Evolutionary conservation across 2,797 vertebrate genomes (phyloP), one percentile per base, ranked within the genome.

Genomic region (Scarus forsteni): DNA sequence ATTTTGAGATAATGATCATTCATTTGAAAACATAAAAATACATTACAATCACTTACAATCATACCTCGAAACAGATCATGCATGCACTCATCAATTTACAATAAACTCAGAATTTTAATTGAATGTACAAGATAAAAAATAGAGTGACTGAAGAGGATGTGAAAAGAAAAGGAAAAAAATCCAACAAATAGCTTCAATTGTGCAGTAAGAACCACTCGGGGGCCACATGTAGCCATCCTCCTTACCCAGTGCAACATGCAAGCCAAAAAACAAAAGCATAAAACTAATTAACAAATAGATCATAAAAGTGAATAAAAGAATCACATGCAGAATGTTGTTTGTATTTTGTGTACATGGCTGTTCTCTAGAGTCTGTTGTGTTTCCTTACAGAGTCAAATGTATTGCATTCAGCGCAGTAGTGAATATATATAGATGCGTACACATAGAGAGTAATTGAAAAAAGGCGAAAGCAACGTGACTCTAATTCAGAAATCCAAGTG

Each of bases 401-500:
- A 58, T 67, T 35, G 27, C 51, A 59, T 46, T 1, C 10, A 43
- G 13, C 1, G 42, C 11, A 56, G 39, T 53, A 61, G 60, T 8
- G 16, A 64, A 4, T 12, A 15, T 8, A 43, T 38, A 12, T 0
- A 44, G 42, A 50, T 18, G 45, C 55, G 8, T 5, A 45, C n/a
- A 42, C 1, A 42, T 36, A 27, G 27, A 27, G 4, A 27, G 27
- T n/a, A n/a, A n/a, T 2, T 27, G 27, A 2, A 27, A 2, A 27
- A 27, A 27, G 27, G 4, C 4, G 27, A 2, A 27, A 39, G 38
- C 38, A 39, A 19, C 3, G 44, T 3, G 8, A 50, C 5, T 36
- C 35, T 55, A 39, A 43, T 52, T 65, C 57, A 66, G 3, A 61
- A 66, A 62, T 34, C 10, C 3, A 73, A 64, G 7, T 54, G 34